Conservation (phyloP, 2,113 vertebrate species). For the Strix aluco region DNA sequence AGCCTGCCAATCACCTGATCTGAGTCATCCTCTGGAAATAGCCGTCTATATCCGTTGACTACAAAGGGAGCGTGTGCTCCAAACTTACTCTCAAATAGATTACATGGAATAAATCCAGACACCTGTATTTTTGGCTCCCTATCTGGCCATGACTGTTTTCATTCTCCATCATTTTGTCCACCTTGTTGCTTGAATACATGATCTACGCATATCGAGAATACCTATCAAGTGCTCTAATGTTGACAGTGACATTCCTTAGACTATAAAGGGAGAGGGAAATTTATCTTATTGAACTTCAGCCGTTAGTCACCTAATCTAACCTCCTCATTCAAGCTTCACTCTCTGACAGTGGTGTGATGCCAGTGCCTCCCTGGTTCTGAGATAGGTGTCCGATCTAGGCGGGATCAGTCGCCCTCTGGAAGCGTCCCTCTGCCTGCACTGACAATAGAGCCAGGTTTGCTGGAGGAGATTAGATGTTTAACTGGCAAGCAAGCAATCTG, state of each 20-base stretch:
- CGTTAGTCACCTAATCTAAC: not conserved
- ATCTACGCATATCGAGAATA: too few relatives aligned
- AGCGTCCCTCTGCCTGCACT: fast-evolving
- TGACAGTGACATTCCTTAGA: not conserved
- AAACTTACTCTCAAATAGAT: not conserved
- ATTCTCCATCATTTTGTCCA: not conserved
- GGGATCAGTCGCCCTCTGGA: not conserved
- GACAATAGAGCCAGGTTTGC: fast-evolving
- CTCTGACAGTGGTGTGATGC: not conserved
- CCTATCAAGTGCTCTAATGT: fast-evolving
- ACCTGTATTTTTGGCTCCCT: not conserved
- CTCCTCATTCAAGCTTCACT: fast-evolving
- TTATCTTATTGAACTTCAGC: not conserved
- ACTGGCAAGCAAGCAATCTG: not conserved
- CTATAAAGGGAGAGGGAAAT: not conserved
- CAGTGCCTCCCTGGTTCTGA: not conserved
- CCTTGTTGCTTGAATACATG: not conserved
- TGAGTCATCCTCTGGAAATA: not conserved
- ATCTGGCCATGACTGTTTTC: not conserved
- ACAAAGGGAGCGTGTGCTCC: not conserved
- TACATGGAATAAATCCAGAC: not conserved
- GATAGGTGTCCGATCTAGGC: not conserved
- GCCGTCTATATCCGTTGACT: not conserved
- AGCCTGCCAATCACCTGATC: not conserved
- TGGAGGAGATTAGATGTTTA: not conserved